Base-by-base conservation (phyloP, 1,140 invertebrate genomes). In the Drosophila truncata region DNA sequence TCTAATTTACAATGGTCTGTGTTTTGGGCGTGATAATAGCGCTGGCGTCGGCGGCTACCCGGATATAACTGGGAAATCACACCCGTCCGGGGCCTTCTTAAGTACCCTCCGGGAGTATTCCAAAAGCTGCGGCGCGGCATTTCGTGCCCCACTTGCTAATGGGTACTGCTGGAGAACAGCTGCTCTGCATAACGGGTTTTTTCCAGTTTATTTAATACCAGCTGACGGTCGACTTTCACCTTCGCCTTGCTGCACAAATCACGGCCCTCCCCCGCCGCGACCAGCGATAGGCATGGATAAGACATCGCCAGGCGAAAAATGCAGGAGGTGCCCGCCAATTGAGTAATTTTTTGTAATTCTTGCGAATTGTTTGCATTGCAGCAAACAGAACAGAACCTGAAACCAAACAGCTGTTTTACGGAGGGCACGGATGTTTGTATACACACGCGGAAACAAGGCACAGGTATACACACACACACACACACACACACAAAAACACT, bases 161-260 rank as follows among this genome's bases (percentile, higher is more conserved):
- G 37, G 44, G 27, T 6, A 55, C 52, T 42, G 25, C 18, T 47
- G 16, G 31, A 27, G 25, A 78, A 46, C 81, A 64, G 57, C 44
- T 59, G 46, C 58, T 59, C 16, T 59, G 67, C 46, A 63, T 55
- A 63, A 78, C 78, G 46, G 50, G 75, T 78, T 67, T 73, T 61
- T 79, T 59, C 41, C 65, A 70, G 47, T 33, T 27, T 18, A 13
- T 29, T 25, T 18, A 42, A 41, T 67, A 78, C 46, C 82, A 85
- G 82, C 82, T 83, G 84, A 71, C 83, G 20, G 52, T 25, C 52
- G 82, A 90, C 84, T 87, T 87, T 87, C 81, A 87, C 84, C 84
- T 87, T 87, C 85, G 87, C 84, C 82, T 84, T 90, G 84, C 71
- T 55, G 52, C 54, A 63, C 27, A 11, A 25, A 11, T 11, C 39